A percentile compares a stretch with the other conserved stretches of the same genome.
These are phyloP conservation scores for Deladenus siricidicola DNA, from an alignment of 2,888 invertebrate species.

Conservation along the genomic window DNA sequence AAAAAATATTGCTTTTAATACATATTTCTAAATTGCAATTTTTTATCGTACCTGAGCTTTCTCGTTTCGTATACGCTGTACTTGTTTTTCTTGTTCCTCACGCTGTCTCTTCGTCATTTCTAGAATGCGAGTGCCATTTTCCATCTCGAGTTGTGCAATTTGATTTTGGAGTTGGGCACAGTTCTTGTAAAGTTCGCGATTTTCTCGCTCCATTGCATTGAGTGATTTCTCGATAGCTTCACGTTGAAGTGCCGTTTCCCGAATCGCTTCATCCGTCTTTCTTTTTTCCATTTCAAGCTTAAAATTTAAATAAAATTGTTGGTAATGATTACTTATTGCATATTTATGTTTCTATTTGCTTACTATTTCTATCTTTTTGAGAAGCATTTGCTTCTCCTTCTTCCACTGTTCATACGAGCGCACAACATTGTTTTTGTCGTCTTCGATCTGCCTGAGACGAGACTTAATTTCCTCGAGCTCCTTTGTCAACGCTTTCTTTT, in stretches of 20 bases:
- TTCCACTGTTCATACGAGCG: constrained; percentile 47
- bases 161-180: constrained; percentile 53
- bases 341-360: background rate
- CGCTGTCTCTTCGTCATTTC: constrained; percentile 51
- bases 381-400: constrained; percentile 41
- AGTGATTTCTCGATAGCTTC: constrained; percentile 53
- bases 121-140: constrained; percentile 50
- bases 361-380: constrained; percentile 51
- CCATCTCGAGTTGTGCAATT: constrained; percentile 52
- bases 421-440: constrained; percentile 35
- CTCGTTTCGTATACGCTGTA: constrained; percentile 46
- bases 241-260: constrained; percentile 50
- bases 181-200: constrained; percentile 52
- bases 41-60: constrained; percentile 37
- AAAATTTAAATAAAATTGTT: constrained; percentile 16
- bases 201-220: constrained; percentile 53
- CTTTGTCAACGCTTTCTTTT: constrained; percentile 40
- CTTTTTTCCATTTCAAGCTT: constrained; percentile 50
- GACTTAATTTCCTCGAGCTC: constrained; percentile 46
- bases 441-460: constrained; percentile 38
- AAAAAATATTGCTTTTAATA: background rate
- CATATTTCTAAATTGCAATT: background rate
- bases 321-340: background rate
- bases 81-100: constrained; percentile 50
- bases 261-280: constrained; percentile 49